These are phyloP conservation scores for Polyodon spathula DNA, from an alignment of 2,113 vertebrate genomes.

Conservation along the genomic window DNA sequence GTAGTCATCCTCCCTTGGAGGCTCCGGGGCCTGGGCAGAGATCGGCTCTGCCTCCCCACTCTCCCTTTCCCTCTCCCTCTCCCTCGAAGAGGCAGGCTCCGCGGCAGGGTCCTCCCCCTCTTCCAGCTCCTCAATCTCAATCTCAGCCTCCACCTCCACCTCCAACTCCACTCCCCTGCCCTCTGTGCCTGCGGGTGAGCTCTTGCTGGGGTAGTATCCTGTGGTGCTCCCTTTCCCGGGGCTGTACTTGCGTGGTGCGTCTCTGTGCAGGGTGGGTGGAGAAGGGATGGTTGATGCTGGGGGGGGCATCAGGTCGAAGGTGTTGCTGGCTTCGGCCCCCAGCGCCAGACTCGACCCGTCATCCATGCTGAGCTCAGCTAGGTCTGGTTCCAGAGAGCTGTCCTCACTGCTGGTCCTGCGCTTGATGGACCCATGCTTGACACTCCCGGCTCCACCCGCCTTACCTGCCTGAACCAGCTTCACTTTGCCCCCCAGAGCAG, in stretches of 20 bases:
- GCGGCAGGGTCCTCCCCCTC: slow-evolving; percentile 31
- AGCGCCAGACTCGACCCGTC: slow-evolving; percentile 82
- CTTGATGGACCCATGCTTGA: slow-evolving; percentile 71
- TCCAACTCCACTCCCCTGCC: slow-evolving; percentile 36
- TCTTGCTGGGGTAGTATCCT: slow-evolving; percentile 32
- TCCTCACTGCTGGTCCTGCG: slow-evolving; percentile 94
- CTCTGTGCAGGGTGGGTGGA: slow-evolving; percentile 52
- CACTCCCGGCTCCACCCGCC: slow-evolving; percentile 34
- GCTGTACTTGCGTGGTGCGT: slow-evolving; percentile 42
- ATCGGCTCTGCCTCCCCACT: slow-evolving; percentile 3
- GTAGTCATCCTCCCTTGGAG: slow-evolving; percentile 85
- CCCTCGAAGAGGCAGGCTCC: slow-evolving; percentile 27
- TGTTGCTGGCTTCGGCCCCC: slow-evolving; percentile 93
- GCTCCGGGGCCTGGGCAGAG: slow-evolving; percentile 33
- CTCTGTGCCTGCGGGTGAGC: slow-evolving; percentile 11
- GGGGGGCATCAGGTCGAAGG: slow-evolving; percentile 81
- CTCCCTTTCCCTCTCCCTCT: slow-evolving; percentile 25
- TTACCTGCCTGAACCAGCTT: slow-evolving; percentile 69
- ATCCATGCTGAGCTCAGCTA: slow-evolving; percentile 88
- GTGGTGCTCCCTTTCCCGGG: slow-evolving; percentile 18
- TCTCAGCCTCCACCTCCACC: slow-evolving; percentile 38
- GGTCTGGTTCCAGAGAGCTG: slow-evolving; percentile 89
- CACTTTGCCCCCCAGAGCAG: slow-evolving; percentile 58
- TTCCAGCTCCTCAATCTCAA: slow-evolving; percentile 29
- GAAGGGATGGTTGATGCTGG: slow-evolving; percentile 64